A percentile compares a stretch with the other conserved stretches of the same genome.
These are phyloP conservation scores for Leptocoma aspasia DNA, from an alignment of 2,113 vertebrate genomes.

Conservation along the genomic window DNA sequence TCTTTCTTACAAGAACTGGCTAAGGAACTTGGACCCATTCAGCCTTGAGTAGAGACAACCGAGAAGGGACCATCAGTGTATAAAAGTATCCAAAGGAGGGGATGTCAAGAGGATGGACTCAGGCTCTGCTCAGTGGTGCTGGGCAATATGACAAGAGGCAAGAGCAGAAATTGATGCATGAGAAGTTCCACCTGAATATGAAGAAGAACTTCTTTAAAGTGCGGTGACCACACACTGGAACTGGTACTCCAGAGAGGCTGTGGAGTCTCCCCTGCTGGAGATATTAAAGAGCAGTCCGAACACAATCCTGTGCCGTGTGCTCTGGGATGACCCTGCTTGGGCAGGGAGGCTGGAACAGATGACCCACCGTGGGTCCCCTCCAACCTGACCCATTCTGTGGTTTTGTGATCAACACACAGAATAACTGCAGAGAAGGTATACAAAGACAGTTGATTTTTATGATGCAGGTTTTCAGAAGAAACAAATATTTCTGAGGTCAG, in stretches of 20 bases:
- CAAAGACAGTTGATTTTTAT: neutral
- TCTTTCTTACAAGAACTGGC: neutral
- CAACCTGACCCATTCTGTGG: neutral
- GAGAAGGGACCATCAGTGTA: neutral
- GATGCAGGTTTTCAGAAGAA: neutral
- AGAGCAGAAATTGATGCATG: rapidly evolving
- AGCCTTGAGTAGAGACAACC: neutral
- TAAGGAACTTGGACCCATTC: neutral
- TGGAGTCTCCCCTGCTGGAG: neutral
- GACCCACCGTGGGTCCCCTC: neutral
- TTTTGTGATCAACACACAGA: neutral
- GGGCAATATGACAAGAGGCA: neutral
- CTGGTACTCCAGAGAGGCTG: neutral
- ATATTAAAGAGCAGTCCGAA: neutral
- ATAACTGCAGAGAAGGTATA: neutral
- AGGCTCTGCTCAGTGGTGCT: neutral
- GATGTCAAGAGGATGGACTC: too few relatives aligned
- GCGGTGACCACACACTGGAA: neutral
- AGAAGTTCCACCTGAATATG: neutral
- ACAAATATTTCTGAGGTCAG: neutral
- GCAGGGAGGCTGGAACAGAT: neutral
- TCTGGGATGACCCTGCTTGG: neutral
- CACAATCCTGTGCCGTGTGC: neutral
- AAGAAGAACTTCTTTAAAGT: neutral
- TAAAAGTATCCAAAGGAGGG: neutral